Percentiles rank a stretch among this genome's conserved stretches.
phyloP scores from a whole-genome alignment of 2,113 vertebrate genomes.

The Halcyon malimbica region DNA sequence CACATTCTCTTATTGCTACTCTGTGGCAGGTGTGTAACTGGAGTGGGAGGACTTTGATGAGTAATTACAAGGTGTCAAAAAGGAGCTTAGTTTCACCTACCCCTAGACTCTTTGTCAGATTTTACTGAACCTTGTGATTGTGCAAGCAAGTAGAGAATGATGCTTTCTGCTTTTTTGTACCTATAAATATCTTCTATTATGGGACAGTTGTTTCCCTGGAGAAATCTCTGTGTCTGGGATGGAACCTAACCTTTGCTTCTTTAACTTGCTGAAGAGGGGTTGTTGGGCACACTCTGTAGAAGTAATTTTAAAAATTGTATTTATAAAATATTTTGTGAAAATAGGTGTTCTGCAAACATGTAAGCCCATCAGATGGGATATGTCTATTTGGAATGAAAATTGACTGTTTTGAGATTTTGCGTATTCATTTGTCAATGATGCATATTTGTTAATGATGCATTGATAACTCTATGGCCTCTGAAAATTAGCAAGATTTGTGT shows the following conservation, averaged over 20 bases:
- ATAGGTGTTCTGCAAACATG: neutral
- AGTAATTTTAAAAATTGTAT: neutral
- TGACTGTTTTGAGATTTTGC: neutral
- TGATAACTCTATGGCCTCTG: neutral
- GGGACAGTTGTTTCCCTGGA: neutral
- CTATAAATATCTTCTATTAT: neutral
- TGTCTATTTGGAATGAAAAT: neutral
- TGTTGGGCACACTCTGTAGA: neutral
- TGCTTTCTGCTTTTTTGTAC: rapidly evolving
- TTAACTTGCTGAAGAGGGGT: neutral
- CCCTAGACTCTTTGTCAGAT: rapidly evolving
- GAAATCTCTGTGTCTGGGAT: neutral
- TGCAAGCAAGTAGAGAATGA: neutral
- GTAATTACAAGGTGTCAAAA: neutral
- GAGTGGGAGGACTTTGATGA: neutral
- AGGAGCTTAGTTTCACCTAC: neutral
- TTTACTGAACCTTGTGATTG: neutral
- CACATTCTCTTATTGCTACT: neutral
- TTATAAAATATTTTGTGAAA: neutral
- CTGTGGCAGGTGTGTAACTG: neutral
- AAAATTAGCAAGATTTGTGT: neutral
- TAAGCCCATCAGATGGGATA: neutral
- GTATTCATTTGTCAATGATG: neutral
- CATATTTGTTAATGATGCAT: neutral
- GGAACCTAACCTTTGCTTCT: neutral